Evolutionary conservation across 2,113 vertebrate genomes (phyloP).

Genomic region (Anhinga rufa): DNA sequence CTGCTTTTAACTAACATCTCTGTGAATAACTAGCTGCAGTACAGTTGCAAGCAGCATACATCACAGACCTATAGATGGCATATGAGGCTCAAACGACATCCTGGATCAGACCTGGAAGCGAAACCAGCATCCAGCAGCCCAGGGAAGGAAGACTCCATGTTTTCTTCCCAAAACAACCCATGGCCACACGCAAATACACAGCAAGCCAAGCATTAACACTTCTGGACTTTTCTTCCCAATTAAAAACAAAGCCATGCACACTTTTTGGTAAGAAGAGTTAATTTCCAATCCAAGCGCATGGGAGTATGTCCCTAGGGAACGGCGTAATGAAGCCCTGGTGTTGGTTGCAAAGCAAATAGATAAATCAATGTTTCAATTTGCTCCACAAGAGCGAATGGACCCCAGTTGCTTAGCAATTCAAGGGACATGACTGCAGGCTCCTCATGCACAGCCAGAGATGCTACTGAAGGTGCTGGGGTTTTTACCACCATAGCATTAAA

Average conservation of each 20-base stretch:
- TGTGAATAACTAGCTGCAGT: no score
- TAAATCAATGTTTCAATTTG: conserved; percentile 79
- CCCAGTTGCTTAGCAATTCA: conserved; percentile 66
- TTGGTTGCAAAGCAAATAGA: conserved; percentile 75
- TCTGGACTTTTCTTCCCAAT: not conserved
- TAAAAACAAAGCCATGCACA: not conserved
- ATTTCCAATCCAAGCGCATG: conserved; percentile 31
- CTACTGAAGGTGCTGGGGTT: not conserved
- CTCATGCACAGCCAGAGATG: not conserved
- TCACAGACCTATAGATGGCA: not conserved
- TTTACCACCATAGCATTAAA: not conserved
- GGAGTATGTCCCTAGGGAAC: conserved; percentile 50
- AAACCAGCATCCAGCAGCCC: not conserved
- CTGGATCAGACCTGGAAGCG: not conserved
- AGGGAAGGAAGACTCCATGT: not conserved
- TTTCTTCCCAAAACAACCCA: not conserved
- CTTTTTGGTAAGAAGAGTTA: conserved; percentile 53
- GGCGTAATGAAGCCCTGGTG: conserved; percentile 52
- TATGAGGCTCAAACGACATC: not conserved
- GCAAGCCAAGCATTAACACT: not conserved
- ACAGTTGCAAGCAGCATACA: not conserved
- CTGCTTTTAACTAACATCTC: not conserved
- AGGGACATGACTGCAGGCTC: not conserved
- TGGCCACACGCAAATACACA: fast-evolving
- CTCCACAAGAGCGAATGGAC: conserved; percentile 38